Evolutionary conservation across 2,113 vertebrate species (phyloP), one percentile per base, ranked within the genome.

Genomic region (Trematomus loennbergii): DNA sequence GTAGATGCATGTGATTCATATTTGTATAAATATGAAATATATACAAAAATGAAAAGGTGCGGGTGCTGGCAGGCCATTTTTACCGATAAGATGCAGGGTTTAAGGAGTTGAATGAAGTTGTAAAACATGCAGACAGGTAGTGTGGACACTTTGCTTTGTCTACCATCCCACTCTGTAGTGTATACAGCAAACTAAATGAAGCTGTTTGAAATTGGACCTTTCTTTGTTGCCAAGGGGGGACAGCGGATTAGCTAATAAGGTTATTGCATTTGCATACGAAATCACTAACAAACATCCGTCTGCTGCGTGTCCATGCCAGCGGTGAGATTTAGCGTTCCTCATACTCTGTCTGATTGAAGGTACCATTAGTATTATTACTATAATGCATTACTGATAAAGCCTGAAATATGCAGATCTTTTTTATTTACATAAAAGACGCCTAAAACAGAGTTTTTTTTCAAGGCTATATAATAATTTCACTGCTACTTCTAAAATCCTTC

Each of bases 241-340:
- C 79, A 74, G 45, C 12, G 16, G 78, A 84, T 87, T 88, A 86
- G 79, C 80, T 89, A 84, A 88, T 84, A 89, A 88, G 76, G 73
- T 88, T 78, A 90, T 92, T 81, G 46, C 79, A 89, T 94, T 92
- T 93, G 87, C 91, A 93, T 92, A 73, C 86, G 70, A 84, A 87
- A 90, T 88, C 72, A 78, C 58, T 43, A 49, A 72, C 75, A 68
- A 66, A 77, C 79, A 33, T 77, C 87, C 72, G 67, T 65, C 70
- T 77, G 79, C 73, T 64, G 68, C 68, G 66, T 69, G 72, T 62
- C 72, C 17, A 20, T 69, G 72, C 78, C 82, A 75, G 50, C 9
- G 10, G 45, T 73, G 81, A 70, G 74, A 63, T 82, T 88, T 61
- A 54, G 78, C 75, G 78, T 49, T 64, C 25, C 71, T 63, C 60